A percentile compares a stretch with the other conserved stretches of the same genome.
These are phyloP conservation scores for Holotrichia oblita DNA, from an alignment of 1,140 invertebrate species.

Conservation along the genomic window DNA sequence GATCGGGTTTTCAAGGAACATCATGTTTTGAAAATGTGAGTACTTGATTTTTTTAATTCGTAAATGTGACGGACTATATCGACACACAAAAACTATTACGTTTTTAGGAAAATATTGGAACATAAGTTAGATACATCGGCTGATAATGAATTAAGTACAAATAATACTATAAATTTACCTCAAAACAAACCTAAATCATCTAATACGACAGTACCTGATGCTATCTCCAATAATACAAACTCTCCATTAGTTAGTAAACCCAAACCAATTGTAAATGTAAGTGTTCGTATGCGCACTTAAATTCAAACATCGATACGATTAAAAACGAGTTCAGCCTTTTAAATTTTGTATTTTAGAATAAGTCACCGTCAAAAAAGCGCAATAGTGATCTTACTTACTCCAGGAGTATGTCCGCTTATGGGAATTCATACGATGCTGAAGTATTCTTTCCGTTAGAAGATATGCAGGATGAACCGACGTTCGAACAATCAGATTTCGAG, in stretches of 20 bases:
- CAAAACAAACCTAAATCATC: slow-evolving; percentile 3
- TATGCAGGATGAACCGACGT: slow-evolving; percentile 61
- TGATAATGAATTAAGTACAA: slow-evolving; percentile 26
- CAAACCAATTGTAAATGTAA: too few relatives aligned
- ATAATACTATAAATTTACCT: slow-evolving; percentile 1
- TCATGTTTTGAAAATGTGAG: slow-evolving; percentile 61
- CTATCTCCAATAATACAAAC: background rate
- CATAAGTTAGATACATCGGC: background rate
- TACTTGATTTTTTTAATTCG: background rate
- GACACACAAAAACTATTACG: too few relatives aligned
- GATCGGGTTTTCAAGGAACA: slow-evolving; percentile 65
- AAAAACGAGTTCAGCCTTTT: too few relatives aligned
- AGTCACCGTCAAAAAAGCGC: background rate
- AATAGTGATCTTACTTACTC: background rate
- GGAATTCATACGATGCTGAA: slow-evolving; percentile 62
- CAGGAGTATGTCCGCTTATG: background rate
- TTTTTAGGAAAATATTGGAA: slow-evolving; percentile 31
- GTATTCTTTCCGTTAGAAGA: slow-evolving; percentile 66
- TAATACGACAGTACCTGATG: slow-evolving; percentile 13
- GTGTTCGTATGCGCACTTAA: too few relatives aligned
- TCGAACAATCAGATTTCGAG: slow-evolving; percentile 55
- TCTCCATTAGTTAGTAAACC: slow-evolving; percentile 27
- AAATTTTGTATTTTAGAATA: slow-evolving; percentile 15
- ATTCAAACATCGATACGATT: too few relatives aligned
- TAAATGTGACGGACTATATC: too few relatives aligned